Conservation (phyloP, 2,888 invertebrate species). For the Antitype chi region DNA sequence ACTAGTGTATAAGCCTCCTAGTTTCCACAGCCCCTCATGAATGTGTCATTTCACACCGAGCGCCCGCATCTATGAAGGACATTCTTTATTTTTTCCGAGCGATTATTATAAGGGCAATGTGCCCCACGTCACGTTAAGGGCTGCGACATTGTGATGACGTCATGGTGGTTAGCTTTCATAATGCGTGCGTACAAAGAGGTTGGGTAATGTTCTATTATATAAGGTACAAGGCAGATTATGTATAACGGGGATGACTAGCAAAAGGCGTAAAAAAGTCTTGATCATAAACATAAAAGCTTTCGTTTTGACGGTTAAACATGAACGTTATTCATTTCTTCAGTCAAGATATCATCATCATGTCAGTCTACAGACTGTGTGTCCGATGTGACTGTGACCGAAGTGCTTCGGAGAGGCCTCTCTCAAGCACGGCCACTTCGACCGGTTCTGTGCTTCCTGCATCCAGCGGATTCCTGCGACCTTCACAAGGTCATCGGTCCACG, state of each 20-base stretch:
- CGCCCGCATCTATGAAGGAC: slow-evolving; percentile 67
- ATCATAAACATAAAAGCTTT: not conserved
- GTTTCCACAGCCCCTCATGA: slow-evolving; percentile 49
- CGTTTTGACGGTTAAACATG: not conserved
- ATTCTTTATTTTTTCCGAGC: slow-evolving; percentile 68
- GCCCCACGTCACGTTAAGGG: slow-evolving; percentile 14
- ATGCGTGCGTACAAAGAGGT: slow-evolving; percentile 36
- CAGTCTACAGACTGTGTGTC: too few species aligned
- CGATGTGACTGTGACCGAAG: too few species aligned
- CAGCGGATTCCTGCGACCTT: too few species aligned
- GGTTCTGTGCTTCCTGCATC: too few species aligned
- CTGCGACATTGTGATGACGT: slow-evolving; percentile 42
- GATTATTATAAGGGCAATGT: slow-evolving; percentile 61
- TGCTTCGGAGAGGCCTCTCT: too few species aligned
- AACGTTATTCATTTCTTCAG: slow-evolving; percentile 2
- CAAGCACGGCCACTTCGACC: too few species aligned
- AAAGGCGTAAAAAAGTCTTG: not conserved
- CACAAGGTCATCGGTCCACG: too few species aligned
- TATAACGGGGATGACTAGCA: not conserved
- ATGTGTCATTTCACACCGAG: slow-evolving; percentile 75
- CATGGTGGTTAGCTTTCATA: slow-evolving; percentile 37
- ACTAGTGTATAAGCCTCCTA: slow-evolving; percentile 16
- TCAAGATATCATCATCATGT: not conserved
- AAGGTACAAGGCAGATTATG: not conserved
- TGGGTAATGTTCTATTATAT: slow-evolving; percentile 21